Conservation (phyloP, 2,888 invertebrate genomes). For the Halictus quadricinctus region DNA sequence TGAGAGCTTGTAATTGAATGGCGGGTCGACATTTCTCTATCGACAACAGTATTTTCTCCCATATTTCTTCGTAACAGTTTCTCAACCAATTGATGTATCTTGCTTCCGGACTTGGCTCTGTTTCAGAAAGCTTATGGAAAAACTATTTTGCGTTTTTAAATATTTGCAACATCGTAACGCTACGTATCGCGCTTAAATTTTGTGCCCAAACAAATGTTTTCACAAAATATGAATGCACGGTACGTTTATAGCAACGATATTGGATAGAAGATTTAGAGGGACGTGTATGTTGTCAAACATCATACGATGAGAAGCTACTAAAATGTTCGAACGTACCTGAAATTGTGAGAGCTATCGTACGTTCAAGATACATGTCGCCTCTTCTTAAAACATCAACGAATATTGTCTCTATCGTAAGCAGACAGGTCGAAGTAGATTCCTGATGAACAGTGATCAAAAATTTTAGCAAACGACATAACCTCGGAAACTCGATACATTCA, state of each 20-base stretch:
- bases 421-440: slow-evolving; percentile 83
- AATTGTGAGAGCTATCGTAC: slow-evolving; percentile 76
- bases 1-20: slow-evolving; percentile 86
- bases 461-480: slow-evolving; percentile 67
- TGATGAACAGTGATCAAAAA: slow-evolving; percentile 52
- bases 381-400: slow-evolving; percentile 88
- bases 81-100: slow-evolving; percentile 88
- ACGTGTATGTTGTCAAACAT: slow-evolving; percentile 15
- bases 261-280: not conserved
- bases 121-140: slow-evolving; percentile 48
- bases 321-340: slow-evolving; percentile 71
- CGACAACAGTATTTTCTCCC: slow-evolving; percentile 85
- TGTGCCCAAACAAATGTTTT: slow-evolving; percentile 42
- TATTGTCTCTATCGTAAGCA: slow-evolving; percentile 88
- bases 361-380: slow-evolving; percentile 86
- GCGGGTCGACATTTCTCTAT: slow-evolving; percentile 84
- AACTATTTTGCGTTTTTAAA: slow-evolving; percentile 17
- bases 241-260: not conserved
- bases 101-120: slow-evolving; percentile 85
- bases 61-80: slow-evolving; percentile 88
- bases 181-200: slow-evolving; percentile 17
- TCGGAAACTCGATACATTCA: slow-evolving; percentile 34
- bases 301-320: not conserved
- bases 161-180: not conserved
- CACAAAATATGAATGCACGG: slow-evolving; percentile 40